These are phyloP conservation scores for Contarinia nasturtii DNA, from an alignment of 1,140 invertebrate genomes.

Conservation along the genomic window DNA sequence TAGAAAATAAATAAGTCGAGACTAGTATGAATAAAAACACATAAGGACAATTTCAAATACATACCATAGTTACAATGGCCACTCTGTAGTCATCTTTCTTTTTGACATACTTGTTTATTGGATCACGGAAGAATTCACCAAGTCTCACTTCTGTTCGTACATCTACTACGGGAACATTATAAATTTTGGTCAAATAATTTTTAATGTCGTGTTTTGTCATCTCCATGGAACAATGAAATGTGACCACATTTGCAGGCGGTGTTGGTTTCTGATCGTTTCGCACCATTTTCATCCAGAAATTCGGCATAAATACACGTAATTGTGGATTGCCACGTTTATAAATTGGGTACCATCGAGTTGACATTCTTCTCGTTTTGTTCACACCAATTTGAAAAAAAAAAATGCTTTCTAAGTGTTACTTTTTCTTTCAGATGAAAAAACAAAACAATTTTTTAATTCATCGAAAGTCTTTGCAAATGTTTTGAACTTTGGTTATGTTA, in stretches of 20 bases:
- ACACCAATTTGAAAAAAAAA: too few species aligned
- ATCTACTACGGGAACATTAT: slow-evolving; percentile 55
- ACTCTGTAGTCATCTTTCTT: slow-evolving; percentile 74
- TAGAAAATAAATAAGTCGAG: slow-evolving; percentile 7
- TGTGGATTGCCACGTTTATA: slow-evolving; percentile 83
- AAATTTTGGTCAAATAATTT: slow-evolving; percentile 91
- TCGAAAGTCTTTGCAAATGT: neutral
- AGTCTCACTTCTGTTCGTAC: slow-evolving; percentile 50
- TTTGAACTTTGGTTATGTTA: neutral
- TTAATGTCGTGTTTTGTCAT: slow-evolving; percentile 76
- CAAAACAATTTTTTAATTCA: neutral
- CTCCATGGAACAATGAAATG: slow-evolving; percentile 71
- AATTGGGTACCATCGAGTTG: slow-evolving; percentile 50
- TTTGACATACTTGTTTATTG: slow-evolving; percentile 35
- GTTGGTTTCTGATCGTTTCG: slow-evolving; percentile 29
- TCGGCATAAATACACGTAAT: slow-evolving; percentile 70
- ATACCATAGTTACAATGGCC: slow-evolving; percentile 65
- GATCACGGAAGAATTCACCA: slow-evolving; percentile 32
- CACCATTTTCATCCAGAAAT: slow-evolving; percentile 88
- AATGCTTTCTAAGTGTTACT: too few species aligned
- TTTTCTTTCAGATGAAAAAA: too few species aligned
- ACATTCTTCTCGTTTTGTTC: slow-evolving; percentile 10
- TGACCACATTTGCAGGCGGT: slow-evolving; percentile 53
- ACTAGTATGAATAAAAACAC: too few species aligned
- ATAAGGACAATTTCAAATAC: slow-evolving; percentile 7